These are phyloP conservation scores for Synodontis membranacea DNA, from an alignment of 2,113 vertebrate genomes.

Conservation along the genomic window DNA sequence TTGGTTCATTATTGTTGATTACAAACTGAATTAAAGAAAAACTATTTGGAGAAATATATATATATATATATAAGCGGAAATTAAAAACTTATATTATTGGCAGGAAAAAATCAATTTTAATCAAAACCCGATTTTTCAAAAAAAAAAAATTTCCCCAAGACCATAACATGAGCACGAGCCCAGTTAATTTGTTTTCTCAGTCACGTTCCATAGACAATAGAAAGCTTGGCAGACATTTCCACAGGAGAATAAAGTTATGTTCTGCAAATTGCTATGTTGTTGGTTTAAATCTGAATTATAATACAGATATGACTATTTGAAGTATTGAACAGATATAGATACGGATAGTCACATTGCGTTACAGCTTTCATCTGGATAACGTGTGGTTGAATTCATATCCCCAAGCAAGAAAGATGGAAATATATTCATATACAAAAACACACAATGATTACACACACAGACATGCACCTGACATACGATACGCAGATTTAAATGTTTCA, in stretches of 20 bases:
- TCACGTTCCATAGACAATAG: neutral
- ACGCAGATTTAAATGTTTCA: conserved; percentile 16
- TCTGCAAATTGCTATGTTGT: neutral
- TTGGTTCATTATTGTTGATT: too few species aligned
- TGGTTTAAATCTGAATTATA: neutral
- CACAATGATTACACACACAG: neutral
- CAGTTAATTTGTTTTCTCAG: neutral
- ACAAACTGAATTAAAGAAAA: neutral
- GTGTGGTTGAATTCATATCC: conserved; percentile 2
- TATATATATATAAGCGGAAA: too few species aligned
- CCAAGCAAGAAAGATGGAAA: conserved; percentile 22
- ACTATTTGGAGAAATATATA: neutral
- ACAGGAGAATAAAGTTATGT: neutral
- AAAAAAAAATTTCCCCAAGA: too few species aligned
- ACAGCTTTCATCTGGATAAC: neutral
- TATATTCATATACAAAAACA: conserved; percentile 26
- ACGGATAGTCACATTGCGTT: neutral
- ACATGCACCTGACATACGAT: neutral
- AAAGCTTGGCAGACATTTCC: neutral
- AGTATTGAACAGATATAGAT: neutral
- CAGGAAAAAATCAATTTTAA: neutral
- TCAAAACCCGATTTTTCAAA: neutral
- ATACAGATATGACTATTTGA: neutral
- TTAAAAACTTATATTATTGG: neutral
- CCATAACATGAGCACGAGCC: neutral